These are phyloP conservation scores for Megatriorchis doriae DNA, from an alignment of 2,113 vertebrate species.

Conservation along the genomic window DNA sequence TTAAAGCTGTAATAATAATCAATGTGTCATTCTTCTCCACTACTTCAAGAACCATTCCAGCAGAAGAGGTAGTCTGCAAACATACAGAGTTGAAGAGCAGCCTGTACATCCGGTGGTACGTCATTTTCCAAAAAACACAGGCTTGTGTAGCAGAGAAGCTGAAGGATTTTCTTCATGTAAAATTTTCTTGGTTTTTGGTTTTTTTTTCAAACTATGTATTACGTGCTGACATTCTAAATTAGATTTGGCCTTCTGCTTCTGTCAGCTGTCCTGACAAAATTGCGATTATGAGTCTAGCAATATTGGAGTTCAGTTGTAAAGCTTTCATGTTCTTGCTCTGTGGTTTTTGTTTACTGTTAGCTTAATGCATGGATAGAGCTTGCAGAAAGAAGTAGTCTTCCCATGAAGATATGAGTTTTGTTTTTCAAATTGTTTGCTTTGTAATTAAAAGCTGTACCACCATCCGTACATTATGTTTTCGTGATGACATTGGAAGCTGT, in stretches of 20 bases:
- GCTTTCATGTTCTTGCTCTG: background rate
- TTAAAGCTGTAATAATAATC: background rate
- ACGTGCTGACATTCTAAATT: background rate
- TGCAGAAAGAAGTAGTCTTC: background rate
- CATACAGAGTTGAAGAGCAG: slow-evolving; percentile 81
- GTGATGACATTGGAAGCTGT: background rate
- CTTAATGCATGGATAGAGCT: background rate
- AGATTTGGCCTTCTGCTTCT: background rate
- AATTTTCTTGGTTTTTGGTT: background rate
- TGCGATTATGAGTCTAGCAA: background rate
- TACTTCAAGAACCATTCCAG: slow-evolving; percentile 80
- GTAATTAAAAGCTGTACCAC: background rate
- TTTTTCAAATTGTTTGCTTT: background rate
- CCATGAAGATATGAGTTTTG: background rate
- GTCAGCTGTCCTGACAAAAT: background rate
- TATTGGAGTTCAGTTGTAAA: background rate
- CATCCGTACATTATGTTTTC: background rate
- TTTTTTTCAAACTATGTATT: background rate
- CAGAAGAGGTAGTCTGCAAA: slow-evolving; percentile 80
- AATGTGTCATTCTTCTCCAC: background rate
- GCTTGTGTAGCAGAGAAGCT: background rate
- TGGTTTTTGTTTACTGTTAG: background rate
- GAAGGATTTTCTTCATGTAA: background rate
- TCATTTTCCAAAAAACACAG: background rate
- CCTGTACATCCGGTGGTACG: slow-evolving; percentile 87